Conservation (phyloP, 2,797 vertebrate genomes). For the Gymnodraco acuticeps region DNA sequence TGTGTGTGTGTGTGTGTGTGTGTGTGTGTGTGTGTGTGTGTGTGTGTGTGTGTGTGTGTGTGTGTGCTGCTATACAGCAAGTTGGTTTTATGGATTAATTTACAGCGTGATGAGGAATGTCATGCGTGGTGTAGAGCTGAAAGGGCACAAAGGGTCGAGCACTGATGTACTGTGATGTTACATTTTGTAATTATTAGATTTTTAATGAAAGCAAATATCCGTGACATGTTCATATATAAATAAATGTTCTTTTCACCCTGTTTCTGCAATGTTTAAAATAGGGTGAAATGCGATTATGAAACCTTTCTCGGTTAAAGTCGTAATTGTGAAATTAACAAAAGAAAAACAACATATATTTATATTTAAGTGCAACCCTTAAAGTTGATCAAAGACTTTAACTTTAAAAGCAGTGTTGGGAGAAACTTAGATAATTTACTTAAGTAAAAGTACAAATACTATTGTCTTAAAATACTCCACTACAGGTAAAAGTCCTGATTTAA, state of each 20-base stretch:
- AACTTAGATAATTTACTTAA: too few relatives aligned
- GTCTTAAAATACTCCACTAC: too few relatives aligned
- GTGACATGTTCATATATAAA: constrained; percentile 15
- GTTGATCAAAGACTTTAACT: too few relatives aligned
- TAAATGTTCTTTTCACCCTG: neutral
- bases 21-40: constrained; percentile 19
- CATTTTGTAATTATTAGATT: neutral
- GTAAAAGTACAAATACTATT: too few relatives aligned
- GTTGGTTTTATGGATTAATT: constrained; percentile 20
- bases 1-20: neutral
- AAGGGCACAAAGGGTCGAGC: constrained; percentile 6
- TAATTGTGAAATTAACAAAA: too few relatives aligned
- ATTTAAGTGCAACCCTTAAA: neutral
- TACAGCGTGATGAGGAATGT: constrained; percentile 5
- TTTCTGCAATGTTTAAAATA: too few relatives aligned
- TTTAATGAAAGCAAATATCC: neutral
- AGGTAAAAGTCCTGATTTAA: too few relatives aligned
- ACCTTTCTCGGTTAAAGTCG: too few relatives aligned
- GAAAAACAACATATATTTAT: too few relatives aligned
- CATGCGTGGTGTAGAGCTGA: constrained; percentile 22
- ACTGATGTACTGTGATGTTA: neutral
- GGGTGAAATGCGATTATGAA: too few relatives aligned
- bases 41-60: neutral
- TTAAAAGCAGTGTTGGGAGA: too few relatives aligned
- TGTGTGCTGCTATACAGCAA: constrained; percentile 2